Conservation (phyloP, 2,113 vertebrate genomes). For the Dryoscopus gambensis region DNA sequence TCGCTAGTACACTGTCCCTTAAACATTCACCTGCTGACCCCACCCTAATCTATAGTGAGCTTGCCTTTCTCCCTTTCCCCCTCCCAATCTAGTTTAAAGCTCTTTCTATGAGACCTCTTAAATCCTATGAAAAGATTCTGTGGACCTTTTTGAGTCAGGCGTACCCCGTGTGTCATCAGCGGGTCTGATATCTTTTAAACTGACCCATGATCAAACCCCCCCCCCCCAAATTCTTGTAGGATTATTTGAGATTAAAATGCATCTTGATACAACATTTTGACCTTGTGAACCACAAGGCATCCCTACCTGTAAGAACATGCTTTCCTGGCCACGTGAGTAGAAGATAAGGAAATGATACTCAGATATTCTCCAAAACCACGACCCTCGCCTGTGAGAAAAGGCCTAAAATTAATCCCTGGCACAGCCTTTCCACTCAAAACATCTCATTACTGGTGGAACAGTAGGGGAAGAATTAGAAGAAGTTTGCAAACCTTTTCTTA, state of each 20-base stretch:
- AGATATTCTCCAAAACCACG: neutral
- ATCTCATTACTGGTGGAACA: neutral
- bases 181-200: neutral
- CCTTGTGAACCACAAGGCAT: neutral
- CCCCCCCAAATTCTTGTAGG: neutral
- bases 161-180: accelerated
- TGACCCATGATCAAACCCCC: no score
- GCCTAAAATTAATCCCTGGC: neutral
- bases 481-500: neutral
- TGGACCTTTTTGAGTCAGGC: neutral
- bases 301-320: neutral
- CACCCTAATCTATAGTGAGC: neutral
- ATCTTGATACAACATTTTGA: neutral
- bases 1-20: neutral
- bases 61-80: neutral
- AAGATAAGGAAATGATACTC: neutral
- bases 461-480: neutral
- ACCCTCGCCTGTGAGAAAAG: neutral
- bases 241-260: neutral
- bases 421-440: neutral
- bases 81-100: neutral
- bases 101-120: neutral
- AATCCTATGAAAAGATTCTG: neutral
- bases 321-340: neutral
- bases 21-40: neutral